A percentile compares a stretch with the other conserved stretches of the same genome.
Evolutionary conservation across 2,797 vertebrate genomes (phyloP).

Genomic region (Spinus pinus): DNA sequence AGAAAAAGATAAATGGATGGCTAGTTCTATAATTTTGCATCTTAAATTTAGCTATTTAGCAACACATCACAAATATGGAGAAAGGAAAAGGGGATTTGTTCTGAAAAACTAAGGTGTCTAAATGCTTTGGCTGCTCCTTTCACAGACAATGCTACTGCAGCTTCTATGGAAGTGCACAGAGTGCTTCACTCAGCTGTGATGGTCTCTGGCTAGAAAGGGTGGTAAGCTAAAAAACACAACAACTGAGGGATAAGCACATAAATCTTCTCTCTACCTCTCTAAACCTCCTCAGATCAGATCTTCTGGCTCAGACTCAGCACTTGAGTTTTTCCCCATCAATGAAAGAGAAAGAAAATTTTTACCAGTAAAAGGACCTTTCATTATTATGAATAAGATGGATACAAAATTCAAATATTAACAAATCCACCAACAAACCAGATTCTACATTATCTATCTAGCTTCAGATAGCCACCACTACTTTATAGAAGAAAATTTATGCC

Average conservation of each 20-base stretch:
- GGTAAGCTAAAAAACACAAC: not conserved
- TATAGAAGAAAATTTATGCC: not conserved
- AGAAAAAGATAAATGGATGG: not conserved
- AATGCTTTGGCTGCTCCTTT: not conserved
- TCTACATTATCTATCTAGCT: not conserved
- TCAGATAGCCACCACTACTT: not conserved
- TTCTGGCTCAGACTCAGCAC: not conserved
- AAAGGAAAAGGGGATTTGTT: not conserved
- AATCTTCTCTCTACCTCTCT: not conserved
- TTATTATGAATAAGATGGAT: not conserved
- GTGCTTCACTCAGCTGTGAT: not conserved
- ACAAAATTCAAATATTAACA: not conserved
- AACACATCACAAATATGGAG: not conserved
- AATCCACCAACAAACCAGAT: not conserved
- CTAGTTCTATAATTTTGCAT: not conserved
- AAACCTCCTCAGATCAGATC: not conserved
- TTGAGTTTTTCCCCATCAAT: not conserved
- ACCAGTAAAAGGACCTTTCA: not conserved
- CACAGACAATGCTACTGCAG: not conserved
- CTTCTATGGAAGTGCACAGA: not conserved
- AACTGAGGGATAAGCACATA: not conserved
- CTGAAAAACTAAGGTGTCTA: not conserved
- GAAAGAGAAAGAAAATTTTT: not conserved
- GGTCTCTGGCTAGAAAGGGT: not conserved
- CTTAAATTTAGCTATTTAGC: not conserved